A percentile compares a stretch with the other conserved stretches of the same genome.
Conservation (phyloP, 1,140 invertebrate genomes). For the Atta cephalotes region DNA sequence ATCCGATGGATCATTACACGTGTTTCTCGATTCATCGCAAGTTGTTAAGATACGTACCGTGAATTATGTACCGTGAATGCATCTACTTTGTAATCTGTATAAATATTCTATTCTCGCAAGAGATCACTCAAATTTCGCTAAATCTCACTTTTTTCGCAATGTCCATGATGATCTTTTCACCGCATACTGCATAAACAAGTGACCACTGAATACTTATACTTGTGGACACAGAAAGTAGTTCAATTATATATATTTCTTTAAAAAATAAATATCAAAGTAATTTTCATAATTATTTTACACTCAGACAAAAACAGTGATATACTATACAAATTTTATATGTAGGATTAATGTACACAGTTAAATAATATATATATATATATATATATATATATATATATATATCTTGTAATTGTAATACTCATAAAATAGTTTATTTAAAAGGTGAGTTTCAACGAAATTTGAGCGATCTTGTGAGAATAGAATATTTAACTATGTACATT, state of each 20-base stretch:
- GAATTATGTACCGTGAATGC: slow-evolving; percentile 46
- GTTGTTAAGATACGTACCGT: slow-evolving; percentile 19
- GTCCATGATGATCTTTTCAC: not conserved
- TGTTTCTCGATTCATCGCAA: slow-evolving; percentile 24
- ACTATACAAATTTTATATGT: no score
- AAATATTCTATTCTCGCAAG: slow-evolving; percentile 7
- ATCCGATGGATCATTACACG: slow-evolving; percentile 41
- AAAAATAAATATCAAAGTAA: not conserved
- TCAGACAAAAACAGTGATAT: no score
- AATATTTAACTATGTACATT: not conserved
- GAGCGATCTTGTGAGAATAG: not conserved
- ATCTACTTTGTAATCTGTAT: slow-evolving; percentile 35
- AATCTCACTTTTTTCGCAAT: slow-evolving; percentile 12
- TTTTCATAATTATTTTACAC: not conserved
- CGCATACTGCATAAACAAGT: not conserved
- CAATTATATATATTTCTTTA: not conserved
- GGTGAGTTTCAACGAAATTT: not conserved
- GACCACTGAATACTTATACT: not conserved
- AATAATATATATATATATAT: no score
- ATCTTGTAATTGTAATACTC: no score
- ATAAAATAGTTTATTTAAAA: not conserved
- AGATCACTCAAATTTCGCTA: not conserved
- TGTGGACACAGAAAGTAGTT: not conserved
- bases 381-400: no score
- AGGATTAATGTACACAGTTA: no score